These are phyloP conservation scores for Mythimna albipuncta DNA, from an alignment of 2,888 invertebrate genomes.

Conservation along the genomic window DNA sequence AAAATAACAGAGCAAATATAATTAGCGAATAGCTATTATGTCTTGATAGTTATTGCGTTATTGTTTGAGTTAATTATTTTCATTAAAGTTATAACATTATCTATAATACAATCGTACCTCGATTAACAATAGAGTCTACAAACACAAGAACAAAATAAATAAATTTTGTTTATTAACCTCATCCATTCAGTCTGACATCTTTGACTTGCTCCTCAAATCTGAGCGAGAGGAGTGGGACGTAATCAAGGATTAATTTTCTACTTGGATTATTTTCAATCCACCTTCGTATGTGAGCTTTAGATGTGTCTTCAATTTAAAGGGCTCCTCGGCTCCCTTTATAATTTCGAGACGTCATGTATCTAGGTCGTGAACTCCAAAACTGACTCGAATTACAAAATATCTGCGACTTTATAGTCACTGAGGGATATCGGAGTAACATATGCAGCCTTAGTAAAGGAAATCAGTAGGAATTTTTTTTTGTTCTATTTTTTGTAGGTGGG, in stretches of 20 bases:
- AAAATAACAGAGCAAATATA: neutral
- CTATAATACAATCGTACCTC: neutral
- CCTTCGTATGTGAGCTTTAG: constrained; percentile 84
- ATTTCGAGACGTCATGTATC: constrained; percentile 70
- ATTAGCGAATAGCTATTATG: neutral
- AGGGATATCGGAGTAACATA: neutral
- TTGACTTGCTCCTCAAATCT: constrained; percentile 75
- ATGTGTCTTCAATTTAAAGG: constrained; percentile 85
- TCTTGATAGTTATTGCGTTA: neutral
- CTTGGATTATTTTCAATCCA: constrained; percentile 90
- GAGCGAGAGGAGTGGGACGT: constrained; percentile 80
- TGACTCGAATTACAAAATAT: constrained; percentile 26
- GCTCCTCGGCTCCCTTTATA: constrained; percentile 76
- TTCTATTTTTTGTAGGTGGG: too few relatives aligned
- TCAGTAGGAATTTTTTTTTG: constrained; percentile 11
- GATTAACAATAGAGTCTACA: neutral
- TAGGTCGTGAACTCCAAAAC: constrained; percentile 57
- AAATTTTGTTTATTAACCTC: constrained; percentile 27
- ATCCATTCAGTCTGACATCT: constrained; percentile 68
- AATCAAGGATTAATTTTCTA: constrained; percentile 91
- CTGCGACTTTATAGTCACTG: constrained; percentile 1
- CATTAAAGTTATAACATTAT: neutral
- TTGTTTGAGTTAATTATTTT: neutral
- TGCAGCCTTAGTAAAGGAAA: neutral
- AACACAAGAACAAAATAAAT: neutral